Percentiles rank a stretch among this genome's conserved stretches.
phyloP scores from a whole-genome alignment of 2,888 invertebrate genomes.

The Linnaemya tessellans region DNA sequence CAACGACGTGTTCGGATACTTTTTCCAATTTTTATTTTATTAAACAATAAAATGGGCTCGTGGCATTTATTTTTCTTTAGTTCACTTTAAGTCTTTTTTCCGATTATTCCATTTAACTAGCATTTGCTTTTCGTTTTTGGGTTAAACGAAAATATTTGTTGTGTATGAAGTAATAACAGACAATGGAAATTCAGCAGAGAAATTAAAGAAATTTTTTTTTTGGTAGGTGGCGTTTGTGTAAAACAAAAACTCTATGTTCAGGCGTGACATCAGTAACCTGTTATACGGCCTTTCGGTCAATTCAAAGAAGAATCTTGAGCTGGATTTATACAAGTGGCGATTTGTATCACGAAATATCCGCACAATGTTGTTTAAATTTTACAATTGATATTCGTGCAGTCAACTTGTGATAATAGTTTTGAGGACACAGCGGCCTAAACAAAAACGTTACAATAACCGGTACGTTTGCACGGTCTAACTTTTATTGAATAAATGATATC shows the following conservation, averaged over 20 bases:
- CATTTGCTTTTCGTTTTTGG: slow-evolving; percentile 20
- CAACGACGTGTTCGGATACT: not conserved
- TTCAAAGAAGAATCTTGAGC: no score
- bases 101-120: not conserved
- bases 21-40: slow-evolving; percentile 73
- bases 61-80: slow-evolving; percentile 43
- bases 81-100: not conserved
- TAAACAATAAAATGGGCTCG: slow-evolving; percentile 75
- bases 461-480: no score
- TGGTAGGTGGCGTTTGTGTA: not conserved
- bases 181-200: not conserved
- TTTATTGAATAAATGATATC: no score
- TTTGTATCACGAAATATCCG: no score
- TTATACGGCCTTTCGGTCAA: slow-evolving; percentile 4
- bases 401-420: no score
- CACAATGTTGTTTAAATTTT: no score
- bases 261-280: not conserved
- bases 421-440: no score
- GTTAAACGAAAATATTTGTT: slow-evolving; percentile 40
- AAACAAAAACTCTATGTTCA: not conserved
- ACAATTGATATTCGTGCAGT: no score
- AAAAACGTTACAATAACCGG: no score
- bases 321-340: no score
- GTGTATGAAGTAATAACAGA: slow-evolving; percentile 30
- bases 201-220: slow-evolving; percentile 9